Evolutionary conservation across 1,140 invertebrate genomes (phyloP).

Genomic region (Antheraea mylitta): DNA sequence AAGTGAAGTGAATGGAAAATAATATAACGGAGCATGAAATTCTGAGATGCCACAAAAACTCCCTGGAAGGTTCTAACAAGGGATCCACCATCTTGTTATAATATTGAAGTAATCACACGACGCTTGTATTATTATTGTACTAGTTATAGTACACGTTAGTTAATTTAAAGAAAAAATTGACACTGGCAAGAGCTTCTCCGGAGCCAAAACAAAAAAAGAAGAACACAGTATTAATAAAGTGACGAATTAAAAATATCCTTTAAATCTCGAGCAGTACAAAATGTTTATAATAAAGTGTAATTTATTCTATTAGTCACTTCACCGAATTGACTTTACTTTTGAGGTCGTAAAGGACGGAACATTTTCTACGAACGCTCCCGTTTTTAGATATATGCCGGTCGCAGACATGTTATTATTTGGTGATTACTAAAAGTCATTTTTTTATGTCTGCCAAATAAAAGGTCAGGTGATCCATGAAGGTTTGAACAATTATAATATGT

Average conservation of each 20-base stretch:
- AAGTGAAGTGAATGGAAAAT: too few species aligned
- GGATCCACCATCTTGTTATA: too few species aligned
- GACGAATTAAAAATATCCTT: not conserved
- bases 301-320: slow-evolving; percentile 11
- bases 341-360: slow-evolving; percentile 44
- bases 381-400: slow-evolving; percentile 34
- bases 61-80: too few species aligned
- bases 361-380: slow-evolving; percentile 50
- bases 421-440: slow-evolving; percentile 30
- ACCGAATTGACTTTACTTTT: slow-evolving; percentile 35
- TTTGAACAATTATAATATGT: not conserved
- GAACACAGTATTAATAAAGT: too few species aligned
- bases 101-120: too few species aligned
- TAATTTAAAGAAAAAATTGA: too few species aligned
- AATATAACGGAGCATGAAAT: too few species aligned
- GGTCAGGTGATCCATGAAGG: not conserved
- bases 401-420: slow-evolving; percentile 49
- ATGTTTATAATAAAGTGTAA: not conserved
- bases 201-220: too few species aligned
- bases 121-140: too few species aligned
- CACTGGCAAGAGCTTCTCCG: too few species aligned
- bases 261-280: not conserved
- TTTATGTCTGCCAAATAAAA: slow-evolving; percentile 12
- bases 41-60: too few species aligned
- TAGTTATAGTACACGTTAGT: too few species aligned